Evolutionary conservation across 2,113 vertebrate species (phyloP), one percentile per base, ranked within the genome.

Genomic region (Aythya baeri): DNA sequence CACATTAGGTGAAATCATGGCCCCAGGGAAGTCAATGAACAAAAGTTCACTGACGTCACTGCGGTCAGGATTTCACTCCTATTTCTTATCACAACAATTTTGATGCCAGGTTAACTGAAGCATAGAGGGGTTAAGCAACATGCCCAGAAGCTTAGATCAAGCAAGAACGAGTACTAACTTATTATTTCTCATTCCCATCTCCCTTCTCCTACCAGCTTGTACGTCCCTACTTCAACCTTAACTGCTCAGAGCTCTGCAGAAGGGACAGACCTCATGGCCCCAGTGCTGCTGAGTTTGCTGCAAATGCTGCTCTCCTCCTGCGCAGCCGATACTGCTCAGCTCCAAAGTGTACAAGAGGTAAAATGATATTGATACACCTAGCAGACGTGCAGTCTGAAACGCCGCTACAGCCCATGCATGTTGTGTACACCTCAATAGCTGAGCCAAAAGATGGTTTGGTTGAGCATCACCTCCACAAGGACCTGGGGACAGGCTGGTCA

Each of bases 1-100:
- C 49, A 82, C 58, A 70, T 17, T 12, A 86, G 90, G 66, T 88
- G 86, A 93, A 94, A 73, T 79, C 92, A 70, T 43, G n/a, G 58
- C 77, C 86, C 55, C 50, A 5, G 88, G 83, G 83, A 84, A 76
- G 29, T 6, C 41, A 86, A 54, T 14, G 80, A 71, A 71, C 80
- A 76, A 66, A 89, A 44, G 49, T 84, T 77, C 49, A 82, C 77
- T 89, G 67, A 76, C 15, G 0, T 94, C 91, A 96, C 4, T 16
- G 6, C 7, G 54, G 50, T 76, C 32, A 79, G 71, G 58, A 58
- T 66, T 84, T 91, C 74, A 71, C 36, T 89, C 55, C 36, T 22
- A 13, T 46, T 67, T 88, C 88, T 88, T 46, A 62, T 8, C 7
- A 27, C n/a, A 61, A 31, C 21, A 25, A 17, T 44, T 75, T 72